Conservation (phyloP, 1,140 invertebrate species). For the Drosophila kikkawai region DNA sequence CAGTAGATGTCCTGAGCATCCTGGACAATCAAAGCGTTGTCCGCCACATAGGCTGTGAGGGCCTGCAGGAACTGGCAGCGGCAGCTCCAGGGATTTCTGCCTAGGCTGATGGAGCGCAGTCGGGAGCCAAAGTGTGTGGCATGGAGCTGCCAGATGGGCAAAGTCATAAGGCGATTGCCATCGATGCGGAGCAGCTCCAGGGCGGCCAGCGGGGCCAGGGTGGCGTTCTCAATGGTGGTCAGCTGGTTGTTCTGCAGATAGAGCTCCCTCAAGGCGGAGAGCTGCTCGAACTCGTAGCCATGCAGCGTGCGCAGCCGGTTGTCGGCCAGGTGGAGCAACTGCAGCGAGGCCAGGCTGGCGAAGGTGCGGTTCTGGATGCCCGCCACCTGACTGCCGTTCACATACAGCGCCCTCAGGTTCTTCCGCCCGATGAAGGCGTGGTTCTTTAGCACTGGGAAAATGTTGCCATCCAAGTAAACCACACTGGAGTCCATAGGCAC, state of each 20-base stretch:
- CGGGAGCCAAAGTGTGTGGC: constrained; percentile 84
- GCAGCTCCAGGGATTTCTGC: constrained; percentile 95
- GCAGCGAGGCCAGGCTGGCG: constrained; percentile 93
- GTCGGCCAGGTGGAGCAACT: constrained; percentile 93
- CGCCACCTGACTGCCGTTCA: constrained; percentile 94
- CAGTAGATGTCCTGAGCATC: constrained; percentile 93
- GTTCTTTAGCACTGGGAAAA: constrained; percentile 92
- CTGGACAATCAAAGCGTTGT: constrained; percentile 92
- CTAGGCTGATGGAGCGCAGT: constrained; percentile 90
- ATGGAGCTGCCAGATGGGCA: constrained; percentile 93
- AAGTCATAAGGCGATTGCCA: constrained; percentile 92
- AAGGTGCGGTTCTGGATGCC: constrained; percentile 96
- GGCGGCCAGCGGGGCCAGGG: constrained; percentile 91
- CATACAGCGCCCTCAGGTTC: constrained; percentile 93
- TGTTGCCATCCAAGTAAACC: constrained; percentile 95
- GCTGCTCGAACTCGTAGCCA: constrained; percentile 95
- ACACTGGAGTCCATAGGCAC: constrained; percentile 98
- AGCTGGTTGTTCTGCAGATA: constrained; percentile 95
- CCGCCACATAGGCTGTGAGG: constrained; percentile 92
- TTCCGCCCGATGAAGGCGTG: constrained; percentile 96
- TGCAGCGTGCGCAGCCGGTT: constrained; percentile 92
- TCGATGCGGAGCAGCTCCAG: constrained; percentile 93
- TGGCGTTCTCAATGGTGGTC: constrained; percentile 91
- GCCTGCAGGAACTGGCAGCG: constrained; percentile 95
- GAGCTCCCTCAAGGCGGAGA: constrained; percentile 92